Conservation (phyloP, 1,140 invertebrate species). For the Catajapyx aquilonaris region DNA sequence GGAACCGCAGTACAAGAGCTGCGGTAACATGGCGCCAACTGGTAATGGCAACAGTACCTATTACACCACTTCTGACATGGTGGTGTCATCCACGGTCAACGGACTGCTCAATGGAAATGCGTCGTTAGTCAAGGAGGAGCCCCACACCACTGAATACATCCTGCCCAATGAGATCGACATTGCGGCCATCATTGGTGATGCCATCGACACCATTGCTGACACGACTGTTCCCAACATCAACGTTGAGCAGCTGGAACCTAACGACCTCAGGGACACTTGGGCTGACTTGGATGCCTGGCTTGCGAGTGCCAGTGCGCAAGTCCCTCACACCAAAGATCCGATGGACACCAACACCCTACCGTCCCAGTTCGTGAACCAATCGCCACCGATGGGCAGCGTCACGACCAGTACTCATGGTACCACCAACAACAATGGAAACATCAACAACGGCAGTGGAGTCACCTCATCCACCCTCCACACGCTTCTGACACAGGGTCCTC, state of each 20-base stretch:
- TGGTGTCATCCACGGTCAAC: slow-evolving; percentile 17
- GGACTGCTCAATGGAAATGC: slow-evolving; percentile 18
- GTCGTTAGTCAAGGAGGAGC: slow-evolving; percentile 23
- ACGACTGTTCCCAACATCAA: slow-evolving; percentile 48
- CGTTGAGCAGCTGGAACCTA: slow-evolving; percentile 24
- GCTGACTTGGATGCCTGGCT: slow-evolving; percentile 68
- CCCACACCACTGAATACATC: slow-evolving; percentile 21
- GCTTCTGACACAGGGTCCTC: slow-evolving; percentile 33
- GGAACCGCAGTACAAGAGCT: slow-evolving; percentile 7
- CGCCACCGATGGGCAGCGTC: slow-evolving; percentile 13
- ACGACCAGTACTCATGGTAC: slow-evolving; percentile 18
- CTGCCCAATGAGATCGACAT: slow-evolving; percentile 49
- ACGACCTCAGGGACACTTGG: slow-evolving; percentile 45
- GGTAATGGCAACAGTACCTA: slow-evolving; percentile 1
- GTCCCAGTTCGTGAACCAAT: slow-evolving; percentile 29
- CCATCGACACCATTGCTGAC: slow-evolving; percentile 77
- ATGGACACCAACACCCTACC: slow-evolving; percentile 12
- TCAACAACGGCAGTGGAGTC: slow-evolving; percentile 11
- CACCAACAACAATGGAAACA: slow-evolving; percentile 11
- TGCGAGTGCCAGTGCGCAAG: slow-evolving; percentile 41
- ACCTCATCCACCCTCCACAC: slow-evolving; percentile 37
- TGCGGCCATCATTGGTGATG: slow-evolving; percentile 65
- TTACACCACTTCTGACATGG: slow-evolving; percentile 10
- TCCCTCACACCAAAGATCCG: slow-evolving; percentile 11
- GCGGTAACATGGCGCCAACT: slow-evolving; percentile 1